A percentile compares a stretch with the other conserved stretches of the same genome.
Conservation (phyloP, 2,797 vertebrate species). For the Dryobates pubescens region DNA sequence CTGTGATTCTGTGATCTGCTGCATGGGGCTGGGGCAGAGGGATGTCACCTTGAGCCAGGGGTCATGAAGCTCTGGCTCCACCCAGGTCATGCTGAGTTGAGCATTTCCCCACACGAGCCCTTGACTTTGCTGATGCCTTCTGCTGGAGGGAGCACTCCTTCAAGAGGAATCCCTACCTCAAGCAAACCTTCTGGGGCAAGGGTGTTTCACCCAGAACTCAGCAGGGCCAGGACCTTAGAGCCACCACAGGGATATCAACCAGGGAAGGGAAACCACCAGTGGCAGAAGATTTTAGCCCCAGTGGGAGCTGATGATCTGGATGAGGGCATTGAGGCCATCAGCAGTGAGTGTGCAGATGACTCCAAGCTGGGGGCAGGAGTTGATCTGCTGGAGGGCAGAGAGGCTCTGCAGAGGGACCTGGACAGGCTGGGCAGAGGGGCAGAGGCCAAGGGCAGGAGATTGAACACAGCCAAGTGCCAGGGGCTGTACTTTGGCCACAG, state of each 20-base stretch:
- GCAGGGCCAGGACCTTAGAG: neutral
- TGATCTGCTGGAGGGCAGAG: too few species aligned
- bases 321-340: too few species aligned
- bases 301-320: neutral
- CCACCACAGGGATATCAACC: neutral
- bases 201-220: neutral
- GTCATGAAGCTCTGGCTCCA: neutral
- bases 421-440: too few species aligned
- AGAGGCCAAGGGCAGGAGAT: too few species aligned
- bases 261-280: neutral
- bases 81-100: neutral
- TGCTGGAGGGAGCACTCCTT: neutral
- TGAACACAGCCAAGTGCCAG: too few species aligned
- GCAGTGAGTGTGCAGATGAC: too few species aligned
- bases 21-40: neutral
- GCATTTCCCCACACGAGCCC: neutral
- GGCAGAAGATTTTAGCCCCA: neutral
- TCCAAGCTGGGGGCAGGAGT: too few species aligned
- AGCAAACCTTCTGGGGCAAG: neutral
- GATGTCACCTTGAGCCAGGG: fast-evolving
- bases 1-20: neutral
- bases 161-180: neutral
- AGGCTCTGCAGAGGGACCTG: too few species aligned
- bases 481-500: too few species aligned
- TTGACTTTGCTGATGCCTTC: neutral